Evolutionary conservation across 2,797 vertebrate species (phyloP), one percentile per base, ranked within the genome.

Genomic region (Phataginus tricuspis): DNA sequence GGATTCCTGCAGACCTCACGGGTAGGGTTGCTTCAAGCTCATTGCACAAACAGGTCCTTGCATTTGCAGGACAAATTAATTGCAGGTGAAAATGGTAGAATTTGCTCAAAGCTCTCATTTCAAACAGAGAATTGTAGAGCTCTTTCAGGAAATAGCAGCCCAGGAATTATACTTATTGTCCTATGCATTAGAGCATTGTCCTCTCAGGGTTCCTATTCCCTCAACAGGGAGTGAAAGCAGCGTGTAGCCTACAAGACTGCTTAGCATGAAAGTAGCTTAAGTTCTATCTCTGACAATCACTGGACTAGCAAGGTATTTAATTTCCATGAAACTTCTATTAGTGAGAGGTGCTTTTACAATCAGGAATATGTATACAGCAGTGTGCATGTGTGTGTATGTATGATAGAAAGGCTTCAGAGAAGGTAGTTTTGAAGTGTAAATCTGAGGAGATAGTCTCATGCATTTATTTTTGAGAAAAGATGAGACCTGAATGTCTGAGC

Each of bases 261-360:
- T 39, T 88, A 61, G 8, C 0, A 7, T 83, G 51, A 83, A 25
- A 42, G 42, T 88, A 77, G 34, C 37, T 83, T 37, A 91, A 66
- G 27, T 68, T 66, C 39, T 69, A 71, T 84, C 83, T 29, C 57
- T 72, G 78, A 71, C 27, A 71, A 34, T 57, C 18, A 34, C 21
- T 78, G 68, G 87, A 94, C 31, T n/a, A 55, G 61, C n/a, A 42
- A 31, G 25, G 29, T 71, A 83, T 88, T 64, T 57, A 31, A 31
- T 72, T 71, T 72, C 91, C 39, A 34, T 57, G 45, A 71, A 96
- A 88, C n/a, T 94, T 77, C n/a, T 91, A 37, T 71, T 53, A 49
- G 55, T 83, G 31, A 84, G 27, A 77, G 37, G 4, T 14, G 37
- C 8, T 31, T 92, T 69, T 29, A 63, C 21, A 39, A 71, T 34